Percentiles rank a stretch among this genome's conserved stretches.
Evolutionary conservation across 2,113 vertebrate species (phyloP).

Genomic region (Aramus guarauna): DNA sequence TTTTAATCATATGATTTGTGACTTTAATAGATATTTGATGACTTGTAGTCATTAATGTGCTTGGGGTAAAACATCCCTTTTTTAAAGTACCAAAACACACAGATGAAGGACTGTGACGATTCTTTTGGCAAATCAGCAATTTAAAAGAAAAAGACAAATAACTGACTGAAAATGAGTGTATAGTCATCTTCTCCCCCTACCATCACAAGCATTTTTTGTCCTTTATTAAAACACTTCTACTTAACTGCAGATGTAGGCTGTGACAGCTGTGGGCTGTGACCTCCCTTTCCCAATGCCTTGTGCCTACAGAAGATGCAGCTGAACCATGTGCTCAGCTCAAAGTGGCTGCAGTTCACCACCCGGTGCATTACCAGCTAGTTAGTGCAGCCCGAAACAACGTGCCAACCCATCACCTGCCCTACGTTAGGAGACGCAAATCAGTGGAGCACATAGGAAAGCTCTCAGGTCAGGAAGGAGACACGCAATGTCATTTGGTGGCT

Average conservation of each 20-base stretch:
- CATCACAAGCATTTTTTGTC: neutral
- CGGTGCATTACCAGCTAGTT: neutral
- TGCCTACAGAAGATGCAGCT: neutral
- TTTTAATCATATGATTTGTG: neutral
- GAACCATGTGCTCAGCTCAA: neutral
- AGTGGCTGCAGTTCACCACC: neutral
- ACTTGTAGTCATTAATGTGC: neutral
- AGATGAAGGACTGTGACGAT: neutral
- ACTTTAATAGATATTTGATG: neutral
- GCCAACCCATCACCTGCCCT: neutral
- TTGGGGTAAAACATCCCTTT: neutral
- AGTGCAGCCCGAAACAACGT: neutral
- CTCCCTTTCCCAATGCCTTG: neutral
- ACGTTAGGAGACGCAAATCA: rapidly evolving
- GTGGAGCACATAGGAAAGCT: neutral
- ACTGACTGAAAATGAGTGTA: neutral
- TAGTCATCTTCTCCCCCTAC: neutral
- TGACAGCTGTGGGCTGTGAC: neutral
- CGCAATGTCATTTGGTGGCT: neutral
- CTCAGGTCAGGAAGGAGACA: neutral
- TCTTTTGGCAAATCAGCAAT: neutral
- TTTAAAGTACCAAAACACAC: neutral
- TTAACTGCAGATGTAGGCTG: neutral
- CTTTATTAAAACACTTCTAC: neutral
- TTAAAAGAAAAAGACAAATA: neutral